Evolutionary conservation across 2,888 invertebrate species (phyloP).

Genomic region (Enchytraeus crypticus): DNA sequence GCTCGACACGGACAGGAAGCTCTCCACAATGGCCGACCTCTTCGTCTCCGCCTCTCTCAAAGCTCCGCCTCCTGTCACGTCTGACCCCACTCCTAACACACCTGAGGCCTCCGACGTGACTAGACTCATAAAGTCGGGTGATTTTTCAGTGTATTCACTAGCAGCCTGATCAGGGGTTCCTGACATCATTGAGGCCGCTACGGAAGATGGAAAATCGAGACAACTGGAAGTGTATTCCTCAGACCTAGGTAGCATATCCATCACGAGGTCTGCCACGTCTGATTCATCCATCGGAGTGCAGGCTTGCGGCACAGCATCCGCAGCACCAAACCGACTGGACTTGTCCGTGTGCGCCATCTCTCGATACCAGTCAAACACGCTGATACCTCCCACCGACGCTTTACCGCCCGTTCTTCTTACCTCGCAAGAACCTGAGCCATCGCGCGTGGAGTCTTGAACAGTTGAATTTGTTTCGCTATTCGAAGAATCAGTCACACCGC

Average conservation of each 20-base stretch:
- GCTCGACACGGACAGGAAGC: neutral
- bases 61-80: too few species aligned
- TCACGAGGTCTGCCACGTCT: slow-evolving; percentile 29
- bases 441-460: neutral
- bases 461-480: neutral
- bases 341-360: slow-evolving; percentile 29
- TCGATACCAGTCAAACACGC: slow-evolving; percentile 28
- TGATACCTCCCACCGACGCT: slow-evolving; percentile 14
- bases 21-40: neutral
- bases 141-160: too few species aligned
- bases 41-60: neutral
- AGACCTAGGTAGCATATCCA: slow-evolving; percentile 20
- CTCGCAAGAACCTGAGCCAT: neutral
- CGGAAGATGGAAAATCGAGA: too few species aligned
- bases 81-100: too few species aligned
- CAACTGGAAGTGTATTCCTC: too few species aligned
- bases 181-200: too few species aligned
- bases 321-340: slow-evolving; percentile 9
- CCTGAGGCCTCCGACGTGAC: too few species aligned
- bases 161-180: too few species aligned
- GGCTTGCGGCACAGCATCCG: neutral
- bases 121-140: too few species aligned
- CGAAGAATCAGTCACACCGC: neutral
- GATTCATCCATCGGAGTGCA: slow-evolving; percentile 24
- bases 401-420: neutral